Evolutionary conservation across 2,113 vertebrate species (phyloP).

Genomic region (Hippocampus abdominalis): DNA sequence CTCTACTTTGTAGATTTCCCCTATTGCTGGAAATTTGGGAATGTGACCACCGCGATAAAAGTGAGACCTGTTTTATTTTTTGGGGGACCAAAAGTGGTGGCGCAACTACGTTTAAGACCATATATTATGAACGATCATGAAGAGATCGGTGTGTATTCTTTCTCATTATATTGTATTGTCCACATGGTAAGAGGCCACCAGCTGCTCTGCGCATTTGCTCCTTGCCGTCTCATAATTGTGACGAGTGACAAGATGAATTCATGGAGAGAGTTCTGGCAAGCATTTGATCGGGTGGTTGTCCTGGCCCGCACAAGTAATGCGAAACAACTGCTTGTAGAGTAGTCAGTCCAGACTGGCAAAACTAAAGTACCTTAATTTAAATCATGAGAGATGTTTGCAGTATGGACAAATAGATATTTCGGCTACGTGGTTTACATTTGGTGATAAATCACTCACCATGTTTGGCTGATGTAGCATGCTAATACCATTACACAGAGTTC

Average conservation of each 20-base stretch:
- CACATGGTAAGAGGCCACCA: slow-evolving; percentile 57
- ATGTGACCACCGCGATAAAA: no score
- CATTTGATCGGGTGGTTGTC: slow-evolving; percentile 51
- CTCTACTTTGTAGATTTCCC: no score
- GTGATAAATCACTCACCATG: slow-evolving; percentile 13
- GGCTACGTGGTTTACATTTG: slow-evolving; percentile 10
- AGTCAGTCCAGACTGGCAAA: slow-evolving; percentile 14
- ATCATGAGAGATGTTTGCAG: slow-evolving; percentile 2
- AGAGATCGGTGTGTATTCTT: slow-evolving; percentile 32
- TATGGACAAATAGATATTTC: slow-evolving; percentile 5
- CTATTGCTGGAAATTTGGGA: no score
- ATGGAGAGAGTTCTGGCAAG: slow-evolving; percentile 56
- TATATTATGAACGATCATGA: slow-evolving; percentile 7
- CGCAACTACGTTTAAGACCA: slow-evolving; percentile 8
- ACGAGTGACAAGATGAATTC: slow-evolving; percentile 65
- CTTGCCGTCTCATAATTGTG: slow-evolving; percentile 63
- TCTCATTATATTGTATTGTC: slow-evolving; percentile 37
- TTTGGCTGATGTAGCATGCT: slow-evolving; percentile 27
- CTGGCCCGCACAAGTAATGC: slow-evolving; percentile 50
- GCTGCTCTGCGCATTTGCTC: slow-evolving; percentile 67
- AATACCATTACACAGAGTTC: slow-evolving; percentile 34
- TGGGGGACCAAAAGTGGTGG: no score
- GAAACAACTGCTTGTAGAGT: slow-evolving; percentile 35
- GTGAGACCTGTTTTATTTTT: no score
- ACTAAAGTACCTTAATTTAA: background rate